These are phyloP conservation scores for Hippolais icterina DNA, from an alignment of 2,113 vertebrate species.

Conservation along the genomic window DNA sequence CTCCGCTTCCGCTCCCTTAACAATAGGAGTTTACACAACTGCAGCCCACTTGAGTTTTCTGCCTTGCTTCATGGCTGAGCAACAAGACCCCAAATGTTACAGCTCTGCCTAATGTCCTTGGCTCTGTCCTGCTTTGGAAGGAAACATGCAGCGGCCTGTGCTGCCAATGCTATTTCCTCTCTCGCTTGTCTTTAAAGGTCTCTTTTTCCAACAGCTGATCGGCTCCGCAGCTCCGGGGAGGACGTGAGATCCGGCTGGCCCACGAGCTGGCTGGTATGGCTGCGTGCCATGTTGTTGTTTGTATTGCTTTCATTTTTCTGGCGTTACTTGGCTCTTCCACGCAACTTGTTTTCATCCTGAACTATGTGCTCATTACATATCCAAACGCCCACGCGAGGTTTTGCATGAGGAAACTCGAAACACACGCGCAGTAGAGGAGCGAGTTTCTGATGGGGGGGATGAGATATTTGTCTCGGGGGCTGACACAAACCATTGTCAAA, in stretches of 20 bases:
- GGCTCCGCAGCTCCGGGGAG: slow-evolving; percentile 35
- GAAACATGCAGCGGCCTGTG: not conserved
- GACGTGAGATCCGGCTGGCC: slow-evolving; percentile 64
- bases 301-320: slow-evolving; percentile 62
- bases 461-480: not conserved
- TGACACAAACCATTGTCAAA: slow-evolving; percentile 3
- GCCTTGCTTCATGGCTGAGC: not conserved
- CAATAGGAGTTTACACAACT: slow-evolving; percentile 40
- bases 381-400: slow-evolving; percentile 58
- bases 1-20: not conserved
- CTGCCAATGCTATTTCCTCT: slow-evolving; percentile 61
- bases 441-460: not conserved
- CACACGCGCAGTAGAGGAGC: slow-evolving; percentile 26
- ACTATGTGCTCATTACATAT: slow-evolving; percentile 62
- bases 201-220: slow-evolving; percentile 63
- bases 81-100: slow-evolving; percentile 31
- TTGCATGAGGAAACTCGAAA: slow-evolving; percentile 60
- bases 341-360: slow-evolving; percentile 61
- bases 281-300: slow-evolving; percentile 56
- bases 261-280: slow-evolving; percentile 52
- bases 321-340: slow-evolving; percentile 47
- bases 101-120: slow-evolving; percentile 56
- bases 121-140: slow-evolving; percentile 43
- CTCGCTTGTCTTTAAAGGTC: slow-evolving; percentile 38
- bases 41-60: slow-evolving; percentile 27